A percentile compares a stretch with the other conserved stretches of the same genome.
Conservation (phyloP, 1,140 invertebrate genomes). For the Macrotrachela quadricornifera region DNA sequence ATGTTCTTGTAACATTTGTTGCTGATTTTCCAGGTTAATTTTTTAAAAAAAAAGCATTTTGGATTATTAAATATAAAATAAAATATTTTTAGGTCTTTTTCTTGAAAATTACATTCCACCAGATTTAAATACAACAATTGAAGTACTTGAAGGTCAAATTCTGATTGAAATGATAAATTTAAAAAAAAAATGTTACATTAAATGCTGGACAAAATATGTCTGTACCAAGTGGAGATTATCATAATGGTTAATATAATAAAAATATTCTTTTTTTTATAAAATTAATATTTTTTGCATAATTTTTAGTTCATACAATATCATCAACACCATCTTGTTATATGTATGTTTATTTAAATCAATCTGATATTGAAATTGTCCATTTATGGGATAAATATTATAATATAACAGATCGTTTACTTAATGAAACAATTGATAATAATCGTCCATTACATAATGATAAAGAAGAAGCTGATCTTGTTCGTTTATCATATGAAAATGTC, state of each 20-base stretch:
- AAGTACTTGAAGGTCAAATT: constrained; percentile 50
- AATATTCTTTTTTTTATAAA: constrained; percentile 17
- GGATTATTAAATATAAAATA: neutral
- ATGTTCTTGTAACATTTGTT: constrained; percentile 52
- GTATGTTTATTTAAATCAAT: constrained; percentile 48
- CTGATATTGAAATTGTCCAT: constrained; percentile 9
- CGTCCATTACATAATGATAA: neutral
- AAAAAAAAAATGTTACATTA: constrained; percentile 26
- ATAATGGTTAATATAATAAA: neutral
- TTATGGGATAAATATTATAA: neutral
- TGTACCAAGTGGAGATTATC: constrained; percentile 18
- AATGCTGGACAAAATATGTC: constrained; percentile 35
- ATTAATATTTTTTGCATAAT: constrained; percentile 39
- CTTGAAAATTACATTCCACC: constrained; percentile 53
- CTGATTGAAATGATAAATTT: constrained; percentile 28
- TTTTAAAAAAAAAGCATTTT: no score
- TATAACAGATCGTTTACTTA: neutral
- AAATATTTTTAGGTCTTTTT: constrained; percentile 38
- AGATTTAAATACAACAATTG: constrained; percentile 52
- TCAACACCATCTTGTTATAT: constrained; percentile 54
- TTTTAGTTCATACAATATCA: constrained; percentile 50
- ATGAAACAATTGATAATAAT: neutral
- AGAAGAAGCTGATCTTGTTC: neutral
- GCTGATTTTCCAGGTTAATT: constrained; percentile 59
- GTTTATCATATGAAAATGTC: neutral